Percentiles rank a stretch among this genome's conserved stretches.
Evolutionary conservation across 1,140 invertebrate species (phyloP).

Genomic region (Drosophila repletoides): DNA sequence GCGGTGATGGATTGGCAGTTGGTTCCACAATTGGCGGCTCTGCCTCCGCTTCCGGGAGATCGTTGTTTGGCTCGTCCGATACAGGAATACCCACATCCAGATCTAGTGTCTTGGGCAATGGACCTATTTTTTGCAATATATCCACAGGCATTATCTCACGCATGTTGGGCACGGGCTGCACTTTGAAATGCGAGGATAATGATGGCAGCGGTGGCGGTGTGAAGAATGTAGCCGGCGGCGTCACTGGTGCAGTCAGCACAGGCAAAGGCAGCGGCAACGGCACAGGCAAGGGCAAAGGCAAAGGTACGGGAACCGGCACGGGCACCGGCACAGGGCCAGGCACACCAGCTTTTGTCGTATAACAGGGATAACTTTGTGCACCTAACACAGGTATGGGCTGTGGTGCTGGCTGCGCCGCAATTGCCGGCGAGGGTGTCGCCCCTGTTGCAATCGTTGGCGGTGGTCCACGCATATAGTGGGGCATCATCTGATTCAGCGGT

Average conservation of each 20-base stretch:
- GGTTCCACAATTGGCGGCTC: neutral
- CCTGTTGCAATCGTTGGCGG: slow-evolving; percentile 8
- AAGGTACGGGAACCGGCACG: slow-evolving; percentile 26
- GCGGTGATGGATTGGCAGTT: neutral
- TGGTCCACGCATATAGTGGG: slow-evolving; percentile 16
- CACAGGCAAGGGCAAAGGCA: slow-evolving; percentile 11
- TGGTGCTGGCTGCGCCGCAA: slow-evolving; percentile 14
- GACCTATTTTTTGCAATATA: slow-evolving; percentile 60
- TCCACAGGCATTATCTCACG: slow-evolving; percentile 67
- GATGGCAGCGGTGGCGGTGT: slow-evolving; percentile 58
- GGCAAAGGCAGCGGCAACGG: slow-evolving; percentile 21
- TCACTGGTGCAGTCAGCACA: slow-evolving; percentile 2
- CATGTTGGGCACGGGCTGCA: slow-evolving; percentile 49
- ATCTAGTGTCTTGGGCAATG: slow-evolving; percentile 61
- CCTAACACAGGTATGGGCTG: slow-evolving; percentile 40
- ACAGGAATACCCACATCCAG: slow-evolving; percentile 34
- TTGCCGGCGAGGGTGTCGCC: slow-evolving; percentile 24
- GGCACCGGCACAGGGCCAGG: slow-evolving; percentile 9
- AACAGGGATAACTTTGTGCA: slow-evolving; percentile 18
- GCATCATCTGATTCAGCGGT: slow-evolving; percentile 22
- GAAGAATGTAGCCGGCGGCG: slow-evolving; percentile 25
- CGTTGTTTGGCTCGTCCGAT: slow-evolving; percentile 24
- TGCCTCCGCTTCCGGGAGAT: slow-evolving; percentile 21
- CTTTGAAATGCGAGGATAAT: slow-evolving; percentile 43
- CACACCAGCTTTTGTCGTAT: neutral